A percentile compares a stretch with the other conserved stretches of the same genome.
phyloP scores from a whole-genome alignment of 2,888 invertebrate genomes.

The Coelogynopora nodosa region DNA sequence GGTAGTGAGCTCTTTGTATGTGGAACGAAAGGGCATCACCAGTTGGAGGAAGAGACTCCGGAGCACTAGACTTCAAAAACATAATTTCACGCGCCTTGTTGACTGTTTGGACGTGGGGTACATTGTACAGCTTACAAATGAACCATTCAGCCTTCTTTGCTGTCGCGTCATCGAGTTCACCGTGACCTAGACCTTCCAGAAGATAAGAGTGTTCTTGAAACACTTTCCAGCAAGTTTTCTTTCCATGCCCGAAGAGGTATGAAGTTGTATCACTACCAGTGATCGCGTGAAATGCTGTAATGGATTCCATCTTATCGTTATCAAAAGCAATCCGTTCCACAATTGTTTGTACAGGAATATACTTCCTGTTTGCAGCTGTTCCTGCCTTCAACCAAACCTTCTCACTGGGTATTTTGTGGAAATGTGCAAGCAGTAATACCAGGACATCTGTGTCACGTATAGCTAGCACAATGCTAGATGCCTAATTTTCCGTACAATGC shows the following conservation, averaged over 20 bases:
- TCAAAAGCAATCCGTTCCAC: background rate
- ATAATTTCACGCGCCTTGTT: constrained; percentile 18
- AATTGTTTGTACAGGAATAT: constrained; percentile 15
- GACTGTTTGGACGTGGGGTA: background rate
- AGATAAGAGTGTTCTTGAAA: constrained; percentile 36
- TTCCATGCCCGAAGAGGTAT: constrained; percentile 35
- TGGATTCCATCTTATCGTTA: constrained; percentile 13
- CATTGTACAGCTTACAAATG: constrained; percentile 19
- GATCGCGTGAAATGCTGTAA: constrained; percentile 19
- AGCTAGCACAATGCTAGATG: constrained; percentile 32
- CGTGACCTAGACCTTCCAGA: constrained; percentile 24
- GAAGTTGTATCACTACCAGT: constrained; percentile 21
- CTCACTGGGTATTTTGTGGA: constrained; percentile 26
- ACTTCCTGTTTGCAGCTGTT: constrained; percentile 32
- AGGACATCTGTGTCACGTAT: constrained; percentile 40
- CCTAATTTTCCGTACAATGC: constrained; percentile 20
- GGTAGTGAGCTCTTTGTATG: background rate
- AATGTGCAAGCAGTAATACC: constrained; percentile 40
- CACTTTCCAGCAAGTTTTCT: constrained; percentile 40
- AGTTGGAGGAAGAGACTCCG: constrained; percentile 25
- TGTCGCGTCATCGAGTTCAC: constrained; percentile 25
- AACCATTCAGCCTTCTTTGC: constrained; percentile 7
- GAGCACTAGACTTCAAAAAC: constrained; percentile 28
- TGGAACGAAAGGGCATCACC: background rate
- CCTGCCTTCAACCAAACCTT: constrained; percentile 32